Conservation (phyloP, 1,140 invertebrate species). For the Orius insidiosus region DNA sequence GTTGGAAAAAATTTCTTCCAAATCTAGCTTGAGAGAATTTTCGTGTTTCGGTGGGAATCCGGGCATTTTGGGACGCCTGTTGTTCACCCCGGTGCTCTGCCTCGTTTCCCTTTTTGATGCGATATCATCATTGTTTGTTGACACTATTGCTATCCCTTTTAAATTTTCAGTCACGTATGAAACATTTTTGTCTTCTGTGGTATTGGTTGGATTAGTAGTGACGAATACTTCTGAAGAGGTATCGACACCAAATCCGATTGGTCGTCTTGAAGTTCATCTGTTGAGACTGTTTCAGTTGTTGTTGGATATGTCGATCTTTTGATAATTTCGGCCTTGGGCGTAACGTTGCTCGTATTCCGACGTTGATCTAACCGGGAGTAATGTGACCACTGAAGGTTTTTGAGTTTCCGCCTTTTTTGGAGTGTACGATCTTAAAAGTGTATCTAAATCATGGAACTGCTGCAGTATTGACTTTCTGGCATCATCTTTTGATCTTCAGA, state of each 20-base stretch:
- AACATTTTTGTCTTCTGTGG: background rate
- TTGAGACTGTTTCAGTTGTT: slow-evolving; percentile 5
- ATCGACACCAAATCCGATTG: slow-evolving; percentile 6
- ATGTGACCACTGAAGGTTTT: slow-evolving; percentile 29
- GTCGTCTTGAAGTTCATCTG: background rate
- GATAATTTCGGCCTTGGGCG: slow-evolving; percentile 32
- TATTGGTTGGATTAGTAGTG: background rate
- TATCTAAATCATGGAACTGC: slow-evolving; percentile 18
- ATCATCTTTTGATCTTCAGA: slow-evolving; percentile 7
- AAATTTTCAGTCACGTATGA: slow-evolving; percentile 12
- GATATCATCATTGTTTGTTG: slow-evolving; percentile 8
- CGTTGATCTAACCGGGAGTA: slow-evolving; percentile 41
- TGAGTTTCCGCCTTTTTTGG: slow-evolving; percentile 5
- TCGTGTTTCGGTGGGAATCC: background rate
- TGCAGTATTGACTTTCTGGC: slow-evolving; percentile 18
- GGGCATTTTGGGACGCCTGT: slow-evolving; percentile 5
- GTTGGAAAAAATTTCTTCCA: slow-evolving; percentile 17
- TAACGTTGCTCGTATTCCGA: slow-evolving; percentile 35
- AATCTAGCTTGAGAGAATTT: slow-evolving; percentile 10
- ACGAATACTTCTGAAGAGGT: slow-evolving; percentile 10
- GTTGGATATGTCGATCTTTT: slow-evolving; percentile 13
- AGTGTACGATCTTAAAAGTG: slow-evolving; percentile 21
- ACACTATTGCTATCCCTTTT: slow-evolving; percentile 7
- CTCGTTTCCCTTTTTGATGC: slow-evolving; percentile 2
- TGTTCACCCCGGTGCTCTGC: background rate